Conservation (phyloP, 2,888 invertebrate species). For the Troides aeacus region DNA sequence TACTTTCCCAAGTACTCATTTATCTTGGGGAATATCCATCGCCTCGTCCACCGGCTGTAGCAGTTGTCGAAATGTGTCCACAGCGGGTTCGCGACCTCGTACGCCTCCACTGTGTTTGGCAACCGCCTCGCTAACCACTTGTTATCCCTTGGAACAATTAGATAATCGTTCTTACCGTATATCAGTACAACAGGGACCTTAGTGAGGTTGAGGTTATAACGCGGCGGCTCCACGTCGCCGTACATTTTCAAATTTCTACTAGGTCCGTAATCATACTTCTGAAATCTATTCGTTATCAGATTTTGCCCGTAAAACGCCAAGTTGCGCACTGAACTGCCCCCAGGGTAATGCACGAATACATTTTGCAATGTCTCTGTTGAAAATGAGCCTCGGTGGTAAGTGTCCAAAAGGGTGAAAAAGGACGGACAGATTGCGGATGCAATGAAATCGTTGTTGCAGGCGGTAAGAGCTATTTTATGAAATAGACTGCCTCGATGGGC, state of each 20-base stretch:
- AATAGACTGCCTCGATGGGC: neutral
- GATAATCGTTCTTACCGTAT: constrained; percentile 43
- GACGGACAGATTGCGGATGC: constrained; percentile 5
- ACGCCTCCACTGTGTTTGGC: constrained; percentile 38
- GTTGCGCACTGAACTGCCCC: constrained; percentile 47
- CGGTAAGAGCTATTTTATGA: neutral
- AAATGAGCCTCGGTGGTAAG: constrained; percentile 37
- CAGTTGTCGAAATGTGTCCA: constrained; percentile 49
- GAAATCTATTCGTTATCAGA: constrained; percentile 38
- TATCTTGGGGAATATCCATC: constrained; percentile 27
- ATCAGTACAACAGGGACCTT: constrained; percentile 42
- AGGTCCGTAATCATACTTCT: constrained; percentile 42
- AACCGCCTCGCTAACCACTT: constrained; percentile 35
- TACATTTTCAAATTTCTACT: constrained; percentile 42
- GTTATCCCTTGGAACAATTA: constrained; percentile 44
- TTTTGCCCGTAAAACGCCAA: constrained; percentile 45
- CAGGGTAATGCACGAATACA: constrained; percentile 42
- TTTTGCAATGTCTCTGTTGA: constrained; percentile 31
- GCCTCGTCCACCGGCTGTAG: constrained; percentile 32
- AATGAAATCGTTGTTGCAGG: constrained; percentile 1
- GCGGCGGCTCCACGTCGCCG: constrained; percentile 39
- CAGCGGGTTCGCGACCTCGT: constrained; percentile 21
- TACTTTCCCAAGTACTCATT: constrained; percentile 15
- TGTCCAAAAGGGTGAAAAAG: constrained; percentile 19
- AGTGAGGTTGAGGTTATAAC: constrained; percentile 46